These are phyloP conservation scores for Lepidocolaptes lacrymiger DNA, from an alignment of 2,797 vertebrate species.

Conservation along the genomic window DNA sequence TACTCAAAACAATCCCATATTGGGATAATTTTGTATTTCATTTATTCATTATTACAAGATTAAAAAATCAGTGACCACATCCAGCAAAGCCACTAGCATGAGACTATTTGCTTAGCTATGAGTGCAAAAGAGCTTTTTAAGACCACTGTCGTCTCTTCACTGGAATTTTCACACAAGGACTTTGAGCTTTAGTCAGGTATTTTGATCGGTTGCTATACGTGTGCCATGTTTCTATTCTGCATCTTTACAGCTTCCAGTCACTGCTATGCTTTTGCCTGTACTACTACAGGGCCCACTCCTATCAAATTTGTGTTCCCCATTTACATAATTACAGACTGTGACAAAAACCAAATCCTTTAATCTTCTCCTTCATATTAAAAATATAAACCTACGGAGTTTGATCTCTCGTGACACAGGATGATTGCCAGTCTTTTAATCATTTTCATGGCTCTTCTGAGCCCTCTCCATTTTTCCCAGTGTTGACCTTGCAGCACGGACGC, in stretches of 20 bases:
- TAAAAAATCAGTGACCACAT: background rate
- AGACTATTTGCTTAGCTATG: background rate
- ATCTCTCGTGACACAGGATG: background rate
- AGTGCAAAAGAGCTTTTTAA: background rate
- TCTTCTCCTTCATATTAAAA: slow-evolving; percentile 17
- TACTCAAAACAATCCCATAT: background rate
- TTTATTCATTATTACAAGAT: background rate
- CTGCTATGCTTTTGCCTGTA: background rate
- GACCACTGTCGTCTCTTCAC: background rate
- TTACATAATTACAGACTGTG: background rate
- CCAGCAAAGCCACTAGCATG: background rate
- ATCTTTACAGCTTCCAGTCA: background rate
- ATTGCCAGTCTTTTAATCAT: background rate
- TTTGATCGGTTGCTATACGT: background rate
- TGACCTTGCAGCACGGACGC: background rate
- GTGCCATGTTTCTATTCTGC: background rate
- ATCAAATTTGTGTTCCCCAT: background rate
- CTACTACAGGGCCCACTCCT: background rate
- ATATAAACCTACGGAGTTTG: background rate
- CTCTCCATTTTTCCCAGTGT: background rate
- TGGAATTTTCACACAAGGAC: background rate
- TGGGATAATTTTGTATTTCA: background rate
- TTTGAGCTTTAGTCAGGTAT: background rate
- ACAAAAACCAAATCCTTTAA: background rate
- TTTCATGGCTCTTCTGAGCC: background rate